Evolutionary conservation across 1,140 invertebrate species (phyloP).

Genomic region (Chionoecetes opilio): DNA sequence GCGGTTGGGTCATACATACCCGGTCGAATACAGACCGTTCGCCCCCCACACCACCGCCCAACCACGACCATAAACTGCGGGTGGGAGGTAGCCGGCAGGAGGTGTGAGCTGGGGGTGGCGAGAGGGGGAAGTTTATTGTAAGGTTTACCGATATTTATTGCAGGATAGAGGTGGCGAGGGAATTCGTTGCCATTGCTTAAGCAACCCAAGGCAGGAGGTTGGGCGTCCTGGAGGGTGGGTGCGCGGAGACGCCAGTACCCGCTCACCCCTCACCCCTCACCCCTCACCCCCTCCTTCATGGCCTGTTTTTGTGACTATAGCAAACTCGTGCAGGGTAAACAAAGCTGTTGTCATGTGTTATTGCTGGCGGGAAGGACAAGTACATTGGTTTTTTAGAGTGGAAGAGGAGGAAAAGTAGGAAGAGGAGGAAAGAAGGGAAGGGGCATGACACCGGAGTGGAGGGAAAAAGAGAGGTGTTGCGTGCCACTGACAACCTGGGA

Average conservation of each 20-base stretch:
- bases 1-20: neutral
- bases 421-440: neutral
- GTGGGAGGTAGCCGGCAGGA: neutral
- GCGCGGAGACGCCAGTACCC: conserved; percentile 23
- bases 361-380: conserved; percentile 51
- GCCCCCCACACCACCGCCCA: conserved; percentile 34
- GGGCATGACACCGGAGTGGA: neutral
- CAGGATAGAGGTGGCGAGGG: conserved; percentile 64
- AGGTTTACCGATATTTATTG: conserved; percentile 78
- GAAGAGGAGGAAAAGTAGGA: neutral
- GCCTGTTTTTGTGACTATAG: conserved; percentile 64
- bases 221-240: conserved; percentile 13
- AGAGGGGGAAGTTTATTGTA: conserved; percentile 72
- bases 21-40: conserved; percentile 32
- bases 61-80: conserved; percentile 54
- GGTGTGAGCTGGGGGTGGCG: conserved; percentile 6
- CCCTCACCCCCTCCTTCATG: conserved; percentile 32
- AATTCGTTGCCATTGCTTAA: conserved; percentile 70
- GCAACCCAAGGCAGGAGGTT: conserved; percentile 34
- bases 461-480: neutral
- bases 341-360: conserved; percentile 71
- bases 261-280: neutral
- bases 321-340: conserved; percentile 66
- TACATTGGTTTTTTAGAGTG: conserved; percentile 53
- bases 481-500: conserved; percentile 3